Percentiles rank a stretch among this genome's conserved stretches.
These are phyloP conservation scores for Hydrozoanthus tunicans DNA, from an alignment of 64 coral and sea anemone species.

Conservation along the genomic window DNA sequence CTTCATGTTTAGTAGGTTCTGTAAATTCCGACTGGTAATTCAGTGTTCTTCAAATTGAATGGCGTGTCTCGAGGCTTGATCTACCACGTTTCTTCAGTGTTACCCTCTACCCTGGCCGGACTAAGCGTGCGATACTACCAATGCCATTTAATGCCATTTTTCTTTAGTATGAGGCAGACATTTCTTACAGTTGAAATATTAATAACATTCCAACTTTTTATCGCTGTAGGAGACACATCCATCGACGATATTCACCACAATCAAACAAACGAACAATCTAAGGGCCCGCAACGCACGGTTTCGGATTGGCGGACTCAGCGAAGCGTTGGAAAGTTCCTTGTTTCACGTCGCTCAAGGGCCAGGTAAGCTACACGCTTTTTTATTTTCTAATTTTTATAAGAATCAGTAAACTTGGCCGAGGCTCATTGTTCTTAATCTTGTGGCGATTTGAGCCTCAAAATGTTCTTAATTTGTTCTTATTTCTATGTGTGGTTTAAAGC, in stretches of 20 bases:
- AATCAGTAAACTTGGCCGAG: background rate
- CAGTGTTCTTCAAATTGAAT: too few species aligned
- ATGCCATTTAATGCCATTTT: too few species aligned
- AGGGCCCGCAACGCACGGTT: slow-evolving; percentile 31
- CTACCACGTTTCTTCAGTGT: too few species aligned
- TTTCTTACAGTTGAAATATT: background rate
- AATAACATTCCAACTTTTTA: background rate
- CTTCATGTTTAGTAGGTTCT: too few species aligned
- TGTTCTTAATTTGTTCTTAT: too few species aligned
- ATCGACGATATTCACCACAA: slow-evolving; percentile 19
- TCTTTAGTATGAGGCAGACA: background rate
- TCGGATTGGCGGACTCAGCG: slow-evolving; percentile 29
- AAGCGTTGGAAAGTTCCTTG: slow-evolving; percentile 25
- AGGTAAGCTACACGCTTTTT: background rate
- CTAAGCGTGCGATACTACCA: too few species aligned
- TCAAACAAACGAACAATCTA: background rate
- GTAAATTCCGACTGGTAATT: too few species aligned
- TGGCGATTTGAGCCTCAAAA: background rate
- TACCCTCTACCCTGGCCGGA: too few species aligned
- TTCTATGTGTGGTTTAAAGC: too few species aligned
- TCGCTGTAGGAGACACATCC: slow-evolving; percentile 20
- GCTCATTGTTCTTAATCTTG: background rate
- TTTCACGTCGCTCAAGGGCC: slow-evolving; percentile 8
- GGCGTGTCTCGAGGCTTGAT: too few species aligned
- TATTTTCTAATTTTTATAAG: background rate